Evolutionary conservation across 2,888 invertebrate species (phyloP), one percentile per base, ranked within the genome.

Genomic region (Chrysina gloriosa): DNA sequence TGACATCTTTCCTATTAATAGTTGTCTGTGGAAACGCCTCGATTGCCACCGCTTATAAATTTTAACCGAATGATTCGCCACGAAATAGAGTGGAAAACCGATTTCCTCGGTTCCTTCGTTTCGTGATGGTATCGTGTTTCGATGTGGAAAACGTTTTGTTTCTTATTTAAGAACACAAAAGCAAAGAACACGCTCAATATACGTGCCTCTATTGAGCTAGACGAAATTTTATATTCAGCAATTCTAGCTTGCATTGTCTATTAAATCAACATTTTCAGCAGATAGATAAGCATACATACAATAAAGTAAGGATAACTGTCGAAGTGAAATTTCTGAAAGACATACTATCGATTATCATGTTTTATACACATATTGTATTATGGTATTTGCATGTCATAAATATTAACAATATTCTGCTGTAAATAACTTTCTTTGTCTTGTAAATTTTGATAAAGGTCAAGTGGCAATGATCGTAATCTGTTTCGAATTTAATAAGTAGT

Each of bases 1-100:
- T 21, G 45, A 21, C n/a, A 45, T 45, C 19, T 45, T 45, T 45
- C 9, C 45, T 21, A 45, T 16, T 45, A 45, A 45, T 45, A 45
- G 21, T 45, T 19, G 45, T 21, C 45, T 21, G 7, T 19, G 21
- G 3, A 45, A 45, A 16, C 19, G 45, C 21, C 19, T 19, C 21
- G 19, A 45, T 45, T 19, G 19, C 21, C 45, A 9, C 21, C 45
- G 9, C 16, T 45, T 19, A 45, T 45, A 45, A 4, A 45, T 45
- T 45, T 16, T 45, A 45, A 7, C 45, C 45, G 45, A 45, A 45
- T 45, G 19, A 9, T 19, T 45, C 45, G 19, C 19, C 23, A 21
- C 21, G 21, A 45, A 45, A 45, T 45, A 27, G 29, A 50, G 50
- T 29, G 14, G 50, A 25, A 50, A 50, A 50, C 25, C 50, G 50